Evolutionary conservation across 2,888 invertebrate genomes (phyloP), one percentile per base, ranked within the genome.

Genomic region (Periphyllus acericola): DNA sequence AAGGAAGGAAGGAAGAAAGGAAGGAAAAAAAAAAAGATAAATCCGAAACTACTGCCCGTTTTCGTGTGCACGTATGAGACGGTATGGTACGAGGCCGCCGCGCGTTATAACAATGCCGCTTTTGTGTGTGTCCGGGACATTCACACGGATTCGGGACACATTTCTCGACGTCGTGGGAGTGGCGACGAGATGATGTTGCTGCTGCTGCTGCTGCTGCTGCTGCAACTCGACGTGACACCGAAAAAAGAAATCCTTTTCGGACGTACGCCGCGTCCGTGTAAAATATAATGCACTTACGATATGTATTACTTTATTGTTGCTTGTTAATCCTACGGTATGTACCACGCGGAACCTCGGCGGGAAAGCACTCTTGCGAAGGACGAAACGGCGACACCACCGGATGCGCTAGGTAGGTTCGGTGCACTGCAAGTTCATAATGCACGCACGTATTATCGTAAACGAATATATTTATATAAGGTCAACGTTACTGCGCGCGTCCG

Each of bases 41-140:
- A 83, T 83, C 83, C 74, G 74, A 83, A 83, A 83, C 83, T 75
- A 84, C 83, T 29, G 76, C 46, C 76, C 84, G 84, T 83, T 74
- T 83, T 74, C 36, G 74, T 36, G 83, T 19, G 74, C 52, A 34
- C 68, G n/a, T 17, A 21, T 19, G 25, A 81, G 21, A 68, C 68
- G 68, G 82, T 82, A 82, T 14, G 21, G 46, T 82, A 29, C 68
- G 36, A n/a, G 17, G 36, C 40, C 66, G 66, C 66, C 66, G 40
- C 19, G 32, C 81, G 81, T 29, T 29, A 71, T 71, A 82, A 82
- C 82, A 82, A 83, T 60, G 60, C 74, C 83, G 83, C 55, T 74
- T 83, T 74, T 83, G 36, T 78, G 29, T 60, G 74, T 34, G 83
- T 55, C 74, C 83, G 83, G 21, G 83, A 60, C 83, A 55, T 83